Evolutionary conservation across 2,797 vertebrate genomes (phyloP).

Genomic region (Otolemur crassicaudatus): DNA sequence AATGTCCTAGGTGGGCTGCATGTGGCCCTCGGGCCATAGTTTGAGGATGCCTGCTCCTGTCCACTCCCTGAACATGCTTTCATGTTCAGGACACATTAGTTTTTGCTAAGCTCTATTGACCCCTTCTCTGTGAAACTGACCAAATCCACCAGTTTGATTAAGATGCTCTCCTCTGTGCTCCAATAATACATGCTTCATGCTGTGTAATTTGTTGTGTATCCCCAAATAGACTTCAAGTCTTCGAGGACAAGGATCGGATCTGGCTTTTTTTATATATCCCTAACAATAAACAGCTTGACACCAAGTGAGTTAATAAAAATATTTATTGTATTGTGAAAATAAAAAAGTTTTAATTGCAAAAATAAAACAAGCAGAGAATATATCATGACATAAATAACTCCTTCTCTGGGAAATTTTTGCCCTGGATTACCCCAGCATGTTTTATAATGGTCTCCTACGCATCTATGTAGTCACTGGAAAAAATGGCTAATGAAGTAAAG

Average conservation of each 20-base stretch:
- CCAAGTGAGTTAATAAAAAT: not conserved
- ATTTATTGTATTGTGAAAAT: not conserved
- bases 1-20: no score
- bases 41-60: not conserved
- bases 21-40: no score
- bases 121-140: not conserved
- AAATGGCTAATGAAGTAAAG: constrained; percentile 26
- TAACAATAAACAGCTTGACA: not conserved
- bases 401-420: not conserved
- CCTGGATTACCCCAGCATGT: not conserved
- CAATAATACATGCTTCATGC: not conserved
- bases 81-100: not conserved
- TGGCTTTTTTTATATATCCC: not conserved
- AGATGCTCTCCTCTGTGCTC: not conserved
- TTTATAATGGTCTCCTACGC: not conserved
- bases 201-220: not conserved
- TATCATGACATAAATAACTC: not conserved
- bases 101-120: not conserved
- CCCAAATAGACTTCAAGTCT: not conserved
- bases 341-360: constrained; percentile 8
- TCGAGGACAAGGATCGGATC: not conserved
- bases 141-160: not conserved
- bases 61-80: not conserved
- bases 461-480: not conserved
- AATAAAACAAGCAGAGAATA: constrained; percentile 2